These are phyloP conservation scores for Acanthurus lineatus DNA, from an alignment of 2,797 vertebrate species.

Conservation along the genomic window DNA sequence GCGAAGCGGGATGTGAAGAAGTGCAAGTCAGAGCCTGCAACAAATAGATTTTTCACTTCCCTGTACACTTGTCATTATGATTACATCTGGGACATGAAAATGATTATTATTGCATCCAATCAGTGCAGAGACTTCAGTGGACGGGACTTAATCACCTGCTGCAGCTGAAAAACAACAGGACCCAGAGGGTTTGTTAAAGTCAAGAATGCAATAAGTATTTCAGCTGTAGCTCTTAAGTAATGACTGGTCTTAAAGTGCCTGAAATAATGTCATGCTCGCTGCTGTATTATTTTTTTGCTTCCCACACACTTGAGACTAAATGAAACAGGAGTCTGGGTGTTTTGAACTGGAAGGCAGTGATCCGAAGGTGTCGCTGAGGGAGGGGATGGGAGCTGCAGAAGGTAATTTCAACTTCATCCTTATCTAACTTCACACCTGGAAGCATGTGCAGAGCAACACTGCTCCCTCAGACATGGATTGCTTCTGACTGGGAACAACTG, in stretches of 20 bases:
- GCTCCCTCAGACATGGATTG: conserved; percentile 38
- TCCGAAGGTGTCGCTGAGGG: conserved; percentile 9
- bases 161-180: conserved; percentile 23
- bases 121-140: conserved; percentile 4
- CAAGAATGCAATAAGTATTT: conserved; percentile 25
- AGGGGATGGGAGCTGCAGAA: conserved; percentile 34
- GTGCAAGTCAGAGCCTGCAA: conserved; percentile 59
- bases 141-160: conserved; percentile 12
- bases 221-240: conserved; percentile 18
- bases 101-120: conserved; percentile 23
- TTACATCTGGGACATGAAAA: conserved; percentile 33
- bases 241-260: conserved; percentile 42
- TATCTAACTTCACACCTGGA: conserved; percentile 74
- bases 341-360: conserved; percentile 39
- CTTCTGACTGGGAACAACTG: conserved; percentile 58
- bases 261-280: conserved; percentile 21
- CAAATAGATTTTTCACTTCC: conserved; percentile 36
- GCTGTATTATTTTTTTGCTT: conserved; percentile 12
- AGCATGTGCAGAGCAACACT: conserved; percentile 37
- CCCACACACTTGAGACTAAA: conserved; percentile 32
- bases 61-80: conserved; percentile 50
- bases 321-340: conserved; percentile 26
- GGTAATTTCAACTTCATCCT: conserved; percentile 62
- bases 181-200: conserved; percentile 41
- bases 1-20: conserved; percentile 53